Evolutionary conservation across 2,113 vertebrate species (phyloP), one percentile per base, ranked within the genome.

Genomic region (Desmodus rotundus): DNA sequence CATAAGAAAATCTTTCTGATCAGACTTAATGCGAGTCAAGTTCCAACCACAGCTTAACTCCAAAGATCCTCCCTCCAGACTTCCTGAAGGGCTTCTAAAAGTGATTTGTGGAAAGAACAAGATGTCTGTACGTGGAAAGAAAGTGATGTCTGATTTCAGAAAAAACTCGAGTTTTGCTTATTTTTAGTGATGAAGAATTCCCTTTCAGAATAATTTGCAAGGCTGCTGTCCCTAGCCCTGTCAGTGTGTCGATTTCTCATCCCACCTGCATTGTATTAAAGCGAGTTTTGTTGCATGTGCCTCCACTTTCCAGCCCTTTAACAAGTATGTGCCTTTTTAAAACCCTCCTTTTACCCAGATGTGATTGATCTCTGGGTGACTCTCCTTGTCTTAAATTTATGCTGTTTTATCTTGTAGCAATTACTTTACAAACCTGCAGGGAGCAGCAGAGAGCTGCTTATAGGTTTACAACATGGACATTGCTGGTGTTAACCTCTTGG

Each of bases 341-440:
- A 86, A 65, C 54, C 13, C 16, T 84, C 24, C 50, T n/a, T 94
- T 88, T 24, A 83, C 54, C 33, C 12, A 58, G 17, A 7, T 36
- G 22, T 78, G 13, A 33, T 81, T 70, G 89, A 45, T 78, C 41
- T 67, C 68, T 87, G 33, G 14, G 14, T 38, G 31, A 19, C 38
- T 47, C 2, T 45, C 41, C 24, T 89, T n/a, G 3, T 6, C 17
- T 20, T 86, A 28, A 77, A 94, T 41, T 56, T 63, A 43, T 47
- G 36, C 45, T 19, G 16, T 14, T 74, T 90, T 80, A 38, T 87
- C 81, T 58, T 94, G 87, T 90, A 80, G 56, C 83, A 96, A 86
- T 97, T 97, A 80, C 96, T 95, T 92, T 78, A 73, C 90, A 92
- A 31, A 97, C 81, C 98, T 98, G 97, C 97, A 98, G 98, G 93